phyloP scores from a whole-genome alignment of 2,888 invertebrate genomes.

The Unio delphinus region DNA sequence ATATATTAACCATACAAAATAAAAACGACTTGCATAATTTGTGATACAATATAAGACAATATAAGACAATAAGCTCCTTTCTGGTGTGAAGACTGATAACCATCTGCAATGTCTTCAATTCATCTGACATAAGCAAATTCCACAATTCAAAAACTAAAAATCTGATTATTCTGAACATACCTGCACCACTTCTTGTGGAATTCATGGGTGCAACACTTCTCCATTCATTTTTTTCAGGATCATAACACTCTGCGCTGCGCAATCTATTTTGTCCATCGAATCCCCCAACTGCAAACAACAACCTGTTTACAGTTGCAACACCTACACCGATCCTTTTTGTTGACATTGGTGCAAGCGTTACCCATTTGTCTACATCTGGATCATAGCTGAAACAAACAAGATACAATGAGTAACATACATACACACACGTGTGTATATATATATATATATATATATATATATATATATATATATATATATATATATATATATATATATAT shows the following conservation, averaged over 20 bases:
- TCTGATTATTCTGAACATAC: conserved; percentile 70
- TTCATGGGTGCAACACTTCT: conserved; percentile 85
- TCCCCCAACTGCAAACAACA: conserved; percentile 87
- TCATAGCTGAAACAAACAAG: conserved; percentile 72
- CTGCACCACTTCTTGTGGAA: conserved; percentile 87
- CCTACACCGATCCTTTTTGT: conserved; percentile 81
- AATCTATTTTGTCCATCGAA: conserved; percentile 87
- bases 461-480: background rate
- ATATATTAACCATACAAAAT: no score
- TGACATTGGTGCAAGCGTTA: conserved; percentile 76
- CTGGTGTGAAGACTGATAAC: no score
- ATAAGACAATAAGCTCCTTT: no score
- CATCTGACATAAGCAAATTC: background rate
- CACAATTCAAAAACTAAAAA: no score
- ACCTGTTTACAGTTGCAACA: conserved; percentile 75
- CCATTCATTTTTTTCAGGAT: conserved; percentile 94
- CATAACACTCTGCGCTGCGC: conserved; percentile 89
- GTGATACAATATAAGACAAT: no score
- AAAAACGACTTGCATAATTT: no score
- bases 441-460: background rate
- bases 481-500: no score
- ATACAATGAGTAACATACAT: no score
- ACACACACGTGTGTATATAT: no score
- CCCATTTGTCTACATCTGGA: conserved; percentile 88
- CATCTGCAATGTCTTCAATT: no score